Base-by-base conservation (phyloP, 2,797 vertebrate genomes). In the Chelidonichthys spinosus region DNA sequence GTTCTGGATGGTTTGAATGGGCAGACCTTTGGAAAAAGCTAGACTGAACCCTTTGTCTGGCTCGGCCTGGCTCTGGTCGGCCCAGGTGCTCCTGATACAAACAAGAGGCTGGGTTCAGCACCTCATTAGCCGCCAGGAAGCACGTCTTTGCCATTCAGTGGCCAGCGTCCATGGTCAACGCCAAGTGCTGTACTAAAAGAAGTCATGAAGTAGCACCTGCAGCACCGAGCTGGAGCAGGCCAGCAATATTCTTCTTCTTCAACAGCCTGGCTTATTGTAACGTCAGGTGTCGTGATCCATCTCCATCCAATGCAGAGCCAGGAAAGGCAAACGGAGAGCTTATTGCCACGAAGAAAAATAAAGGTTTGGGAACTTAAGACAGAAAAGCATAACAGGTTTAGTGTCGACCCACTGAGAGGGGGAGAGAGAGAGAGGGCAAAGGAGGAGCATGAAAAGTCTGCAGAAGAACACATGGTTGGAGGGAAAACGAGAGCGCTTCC, bases 71-170 rank as follows among this genome's bases (percentile, higher is more conserved):
- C 71, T 79, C 72, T 76, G 86, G 72, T 84, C 32, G 62, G 86
- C 76, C 89, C 90, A 93, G 91, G 92, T 94, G 90, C 85, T 90
- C 84, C 86, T 81, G 83, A 89, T 84, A 75, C 86, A 90, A 92
- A 90, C 86, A 90, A 86, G 87, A 75, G 82, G 81, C 86, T 40
- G 81, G 80, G 89, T 86, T 90, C 87, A 87, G 85, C 85, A 88
- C 88, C 87, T 93, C 89, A 90, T 93, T 91, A 89, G 81, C 72
- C 82, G 71, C 78, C 85, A 80, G 84, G 85, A 83, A 75, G 85
- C 83, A 86, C 43, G 67, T 78, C 86, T 87, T 83, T 76, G 67
- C 82, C 63, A 63, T 53, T 78, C 74, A 64, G 85, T 46, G 67
- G 83, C 84, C 73, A 59, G 72, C 62, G 25, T 68, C 69, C 70